Evolutionary conservation across 2,888 invertebrate genomes (phyloP), one percentile per base, ranked within the genome.

Genomic region (Mechanitis messenoides): DNA sequence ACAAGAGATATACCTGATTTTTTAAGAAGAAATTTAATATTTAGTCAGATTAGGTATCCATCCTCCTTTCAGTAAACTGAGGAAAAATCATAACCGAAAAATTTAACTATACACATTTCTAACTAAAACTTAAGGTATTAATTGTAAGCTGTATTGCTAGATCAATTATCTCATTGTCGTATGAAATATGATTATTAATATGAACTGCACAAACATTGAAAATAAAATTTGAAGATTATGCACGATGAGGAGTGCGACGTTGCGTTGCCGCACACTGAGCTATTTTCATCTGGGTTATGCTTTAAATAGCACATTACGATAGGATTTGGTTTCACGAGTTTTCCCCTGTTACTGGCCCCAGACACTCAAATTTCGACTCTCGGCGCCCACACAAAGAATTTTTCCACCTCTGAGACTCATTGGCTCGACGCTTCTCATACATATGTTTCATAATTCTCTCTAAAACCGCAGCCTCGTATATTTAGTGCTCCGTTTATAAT

Each of bases 261-360:
- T 84, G 83, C 83, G 87, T 84, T 87, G 84, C 86, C 87, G 85
- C 88, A 85, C 84, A 80, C 81, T 76, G 80, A 75, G 85, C 81
- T 90, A 90, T 90, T 90, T 90, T 83, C 85, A 84, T 83, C 87
- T 83, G 83, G 84, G 89, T 87, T 89, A 87, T 85, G 87, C 88
- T 90, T 87, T 85, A 90, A 90, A 90, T 90, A 90, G 89, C 85
- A 77, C 82, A 88, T 89, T 86, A 87, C 90, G 89, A 87, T 90
- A 88, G 90, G 83, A 90, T 90, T 89, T 87, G 83, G 88, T 90
- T 90, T 89, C 90, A 89, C 84, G 77, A 85, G 84, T 85, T 90
- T 89, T 89, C 87, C 87, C 85, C 87, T 83, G 83, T 84, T 85
- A 83, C 76, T 83, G 80, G 81, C 84, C 79, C 74, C 80, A 67